Evolutionary conservation across 2,888 invertebrate species (phyloP).

Genomic region (Calliopum simillimum): DNA sequence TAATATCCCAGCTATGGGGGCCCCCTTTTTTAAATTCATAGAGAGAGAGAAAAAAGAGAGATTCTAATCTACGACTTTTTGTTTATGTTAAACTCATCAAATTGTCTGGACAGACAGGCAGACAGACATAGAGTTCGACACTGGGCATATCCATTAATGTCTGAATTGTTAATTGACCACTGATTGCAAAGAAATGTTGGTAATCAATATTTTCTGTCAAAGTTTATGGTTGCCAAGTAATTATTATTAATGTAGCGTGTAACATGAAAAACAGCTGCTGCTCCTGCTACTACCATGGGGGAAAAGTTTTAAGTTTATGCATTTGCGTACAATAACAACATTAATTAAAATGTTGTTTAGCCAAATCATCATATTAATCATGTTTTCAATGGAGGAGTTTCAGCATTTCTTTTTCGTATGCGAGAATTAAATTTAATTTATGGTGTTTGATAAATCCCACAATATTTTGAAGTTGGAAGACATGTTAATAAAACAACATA

Average conservation of each 20-base stretch:
- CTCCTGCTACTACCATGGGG: too few species aligned
- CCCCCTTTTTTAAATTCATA: background rate
- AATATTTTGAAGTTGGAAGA: too few species aligned
- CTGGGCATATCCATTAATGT: constrained; percentile 24
- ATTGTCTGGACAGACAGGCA: constrained; percentile 1
- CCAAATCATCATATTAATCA: background rate
- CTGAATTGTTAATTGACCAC: constrained; percentile 14
- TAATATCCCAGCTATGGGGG: background rate
- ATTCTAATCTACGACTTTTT: constrained; percentile 10
- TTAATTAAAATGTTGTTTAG: background rate
- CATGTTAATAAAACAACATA: too few species aligned
- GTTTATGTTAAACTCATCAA: constrained; percentile 6
- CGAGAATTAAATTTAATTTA: too few species aligned
- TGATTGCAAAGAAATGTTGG: constrained; percentile 15
- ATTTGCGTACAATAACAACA: too few species aligned
- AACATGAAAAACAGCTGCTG: background rate
- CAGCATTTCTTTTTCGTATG: too few species aligned
- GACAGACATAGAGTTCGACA: too few species aligned
- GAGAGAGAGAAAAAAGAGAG: background rate
- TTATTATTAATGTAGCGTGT: constrained; percentile 9
- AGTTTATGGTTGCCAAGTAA: constrained; percentile 14
- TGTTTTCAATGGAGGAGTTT: too few species aligned
- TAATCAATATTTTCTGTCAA: constrained; percentile 18
- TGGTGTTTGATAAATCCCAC: too few species aligned
- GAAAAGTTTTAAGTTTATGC: too few species aligned